These are phyloP conservation scores for Diarsia rubi DNA, from an alignment of 2,888 invertebrate genomes.

Conservation along the genomic window DNA sequence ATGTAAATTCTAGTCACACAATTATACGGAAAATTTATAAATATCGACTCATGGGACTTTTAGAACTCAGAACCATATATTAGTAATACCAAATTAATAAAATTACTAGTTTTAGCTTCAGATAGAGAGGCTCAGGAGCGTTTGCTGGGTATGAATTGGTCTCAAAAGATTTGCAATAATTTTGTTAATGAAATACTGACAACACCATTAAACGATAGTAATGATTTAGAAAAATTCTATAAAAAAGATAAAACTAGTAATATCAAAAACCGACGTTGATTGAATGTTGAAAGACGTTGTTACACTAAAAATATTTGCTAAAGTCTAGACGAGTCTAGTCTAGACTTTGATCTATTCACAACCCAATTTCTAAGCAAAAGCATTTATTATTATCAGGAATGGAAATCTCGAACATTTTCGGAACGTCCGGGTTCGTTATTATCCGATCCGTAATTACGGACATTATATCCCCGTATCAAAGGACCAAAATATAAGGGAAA, in stretches of 20 bases:
- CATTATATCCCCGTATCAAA: conserved; percentile 56
- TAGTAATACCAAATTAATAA: not conserved
- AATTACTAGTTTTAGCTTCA: not conserved
- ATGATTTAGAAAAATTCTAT: not conserved
- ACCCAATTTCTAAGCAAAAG: conserved; percentile 11
- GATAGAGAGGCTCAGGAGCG: too few species aligned
- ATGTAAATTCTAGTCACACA: not conserved
- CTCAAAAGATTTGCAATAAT: not conserved
- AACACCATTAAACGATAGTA: not conserved
- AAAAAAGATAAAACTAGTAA: not conserved
- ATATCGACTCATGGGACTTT: not conserved
- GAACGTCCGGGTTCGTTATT: conserved; percentile 47
- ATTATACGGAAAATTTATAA: not conserved
- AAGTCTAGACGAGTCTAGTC: conserved; percentile 12
- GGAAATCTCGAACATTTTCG: conserved; percentile 30
- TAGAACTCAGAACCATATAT: not conserved
- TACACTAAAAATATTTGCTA: not conserved
- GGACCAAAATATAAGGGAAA: conserved; percentile 67
- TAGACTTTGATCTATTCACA: not conserved
- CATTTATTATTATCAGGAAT: conserved; percentile 29
- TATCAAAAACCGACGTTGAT: too few species aligned
- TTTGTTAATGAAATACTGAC: not conserved
- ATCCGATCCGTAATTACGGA: conserved; percentile 60
- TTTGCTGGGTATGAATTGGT: not conserved
- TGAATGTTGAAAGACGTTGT: not conserved